A percentile compares a stretch with the other conserved stretches of the same genome.
Evolutionary conservation across 2,888 invertebrate genomes (phyloP).

Genomic region (Cantharis rufa): DNA sequence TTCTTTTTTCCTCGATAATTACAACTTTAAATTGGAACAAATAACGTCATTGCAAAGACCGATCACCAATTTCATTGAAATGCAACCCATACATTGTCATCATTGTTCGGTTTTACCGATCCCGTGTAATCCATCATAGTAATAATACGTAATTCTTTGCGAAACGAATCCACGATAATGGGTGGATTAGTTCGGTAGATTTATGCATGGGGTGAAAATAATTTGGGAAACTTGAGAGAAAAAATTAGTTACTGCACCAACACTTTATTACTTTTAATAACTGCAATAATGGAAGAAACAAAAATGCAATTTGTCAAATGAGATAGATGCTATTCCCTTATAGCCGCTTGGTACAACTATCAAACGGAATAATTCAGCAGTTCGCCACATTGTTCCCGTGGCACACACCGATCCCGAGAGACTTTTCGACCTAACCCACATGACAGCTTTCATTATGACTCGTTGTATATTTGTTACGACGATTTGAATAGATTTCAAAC

Average conservation of each 20-base stretch:
- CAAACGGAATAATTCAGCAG: slow-evolving; percentile 53
- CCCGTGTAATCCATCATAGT: slow-evolving; percentile 50
- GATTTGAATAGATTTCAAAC: slow-evolving; percentile 27
- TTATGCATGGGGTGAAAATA: slow-evolving; percentile 1
- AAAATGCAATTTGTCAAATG: slow-evolving; percentile 27
- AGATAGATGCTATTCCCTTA: slow-evolving; percentile 25
- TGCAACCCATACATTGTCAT: slow-evolving; percentile 42
- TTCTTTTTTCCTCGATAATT: not conserved
- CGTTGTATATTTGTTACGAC: slow-evolving; percentile 27
- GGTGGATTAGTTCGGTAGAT: slow-evolving; percentile 27
- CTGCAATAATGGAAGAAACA: not conserved
- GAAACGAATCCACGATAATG: slow-evolving; percentile 36
- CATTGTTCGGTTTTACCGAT: slow-evolving; percentile 37
- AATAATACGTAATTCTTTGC: slow-evolving; percentile 45
- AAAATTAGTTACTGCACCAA: not conserved
- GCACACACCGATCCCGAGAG: slow-evolving; percentile 23
- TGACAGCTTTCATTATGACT: slow-evolving; percentile 25
- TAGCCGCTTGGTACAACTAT: slow-evolving; percentile 40
- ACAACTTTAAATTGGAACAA: slow-evolving; percentile 16
- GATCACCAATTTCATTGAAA: slow-evolving; percentile 50
- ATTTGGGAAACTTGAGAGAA: not conserved
- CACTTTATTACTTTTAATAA: not conserved
- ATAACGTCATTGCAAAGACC: slow-evolving; percentile 47
- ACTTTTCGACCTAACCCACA: slow-evolving; percentile 21
- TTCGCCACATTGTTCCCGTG: slow-evolving; percentile 50